A percentile compares a stretch with the other conserved stretches of the same genome.
These are phyloP conservation scores for Drosophila prostipennis DNA, from an alignment of 2,888 invertebrate genomes.

Conservation along the genomic window DNA sequence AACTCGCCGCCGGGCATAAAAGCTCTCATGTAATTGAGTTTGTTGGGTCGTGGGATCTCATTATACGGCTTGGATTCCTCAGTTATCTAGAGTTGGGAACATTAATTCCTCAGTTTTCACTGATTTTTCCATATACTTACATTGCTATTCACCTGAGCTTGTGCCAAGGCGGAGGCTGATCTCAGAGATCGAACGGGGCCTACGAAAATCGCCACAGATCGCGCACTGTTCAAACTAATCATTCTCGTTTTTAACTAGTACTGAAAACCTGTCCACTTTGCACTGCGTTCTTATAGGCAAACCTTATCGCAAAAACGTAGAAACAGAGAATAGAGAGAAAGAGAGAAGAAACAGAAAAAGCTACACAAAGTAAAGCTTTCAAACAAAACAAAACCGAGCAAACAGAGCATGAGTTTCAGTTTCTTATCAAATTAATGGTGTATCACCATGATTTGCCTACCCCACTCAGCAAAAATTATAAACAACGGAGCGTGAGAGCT, in stretches of 20 bases:
- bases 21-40: constrained; percentile 46
- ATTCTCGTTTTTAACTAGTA: neutral
- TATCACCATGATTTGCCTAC: constrained; percentile 13
- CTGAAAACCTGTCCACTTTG: constrained; percentile 1
- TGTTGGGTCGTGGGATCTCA: constrained; percentile 58
- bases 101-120: neutral
- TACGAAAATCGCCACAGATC: neutral
- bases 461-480: constrained; percentile 6
- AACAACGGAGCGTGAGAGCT: constrained; percentile 6
- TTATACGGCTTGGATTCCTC: constrained; percentile 24
- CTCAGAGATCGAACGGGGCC: constrained; percentile 11
- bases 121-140: neutral
- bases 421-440: constrained; percentile 1
- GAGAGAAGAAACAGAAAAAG: neutral
- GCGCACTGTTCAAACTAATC: constrained; percentile 8
- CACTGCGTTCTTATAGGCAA: constrained; percentile 13
- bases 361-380: constrained; percentile 1
- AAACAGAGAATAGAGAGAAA: neutral
- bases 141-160: neutral
- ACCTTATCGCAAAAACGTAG: constrained; percentile 16
- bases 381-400: constrained; percentile 29
- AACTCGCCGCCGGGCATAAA: constrained; percentile 65
- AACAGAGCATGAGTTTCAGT: constrained; percentile 17
- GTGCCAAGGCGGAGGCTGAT: constrained; percentile 12
- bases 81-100: neutral